Evolutionary conservation across 23 tunicate species (phyloP).

Genomic region (Phallusia fumigata): DNA sequence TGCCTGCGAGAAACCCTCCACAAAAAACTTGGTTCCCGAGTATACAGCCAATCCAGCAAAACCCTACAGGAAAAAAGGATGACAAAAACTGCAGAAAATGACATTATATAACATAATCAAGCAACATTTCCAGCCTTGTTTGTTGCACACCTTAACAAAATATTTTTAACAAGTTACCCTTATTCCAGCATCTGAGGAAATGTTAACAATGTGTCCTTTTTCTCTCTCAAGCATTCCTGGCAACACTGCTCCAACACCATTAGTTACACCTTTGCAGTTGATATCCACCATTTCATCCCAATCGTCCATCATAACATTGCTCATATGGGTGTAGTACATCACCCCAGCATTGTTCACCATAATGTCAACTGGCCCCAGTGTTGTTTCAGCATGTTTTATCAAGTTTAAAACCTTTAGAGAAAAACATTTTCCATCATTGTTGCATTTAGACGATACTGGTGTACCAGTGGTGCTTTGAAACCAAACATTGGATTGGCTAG

Average conservation of each 20-base stretch:
- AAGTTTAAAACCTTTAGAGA: constrained; percentile 38
- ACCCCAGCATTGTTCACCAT: constrained; percentile 90
- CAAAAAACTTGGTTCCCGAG: constrained; percentile 96
- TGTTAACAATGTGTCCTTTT: constrained; percentile 83
- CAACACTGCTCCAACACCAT: constrained; percentile 76
- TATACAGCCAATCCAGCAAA: constrained; percentile 88
- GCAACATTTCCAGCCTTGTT: no score
- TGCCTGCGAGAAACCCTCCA: constrained; percentile 90
- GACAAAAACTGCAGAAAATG: no score
- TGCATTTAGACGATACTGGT: neutral
- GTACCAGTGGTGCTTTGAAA: neutral
- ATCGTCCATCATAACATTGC: constrained; percentile 62
- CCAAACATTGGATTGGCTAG: no score
- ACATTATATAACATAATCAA: no score
- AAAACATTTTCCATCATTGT: neutral
- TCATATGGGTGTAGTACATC: constrained; percentile 82
- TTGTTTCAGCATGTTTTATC: constrained; percentile 38
- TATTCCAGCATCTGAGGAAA: constrained; percentile 89
- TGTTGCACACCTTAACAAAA: no score
- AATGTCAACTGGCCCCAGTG: constrained; percentile 60
- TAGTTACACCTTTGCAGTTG: constrained; percentile 83
- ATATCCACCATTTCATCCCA: constrained; percentile 86
- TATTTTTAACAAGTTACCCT: no score
- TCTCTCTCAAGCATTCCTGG: constrained; percentile 67
- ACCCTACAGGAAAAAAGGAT: constrained; percentile 47